Percentiles rank a stretch among this genome's conserved stretches.
phyloP scores from a whole-genome alignment of 2,113 vertebrate genomes.

The Pyrgilauda ruficollis region DNA sequence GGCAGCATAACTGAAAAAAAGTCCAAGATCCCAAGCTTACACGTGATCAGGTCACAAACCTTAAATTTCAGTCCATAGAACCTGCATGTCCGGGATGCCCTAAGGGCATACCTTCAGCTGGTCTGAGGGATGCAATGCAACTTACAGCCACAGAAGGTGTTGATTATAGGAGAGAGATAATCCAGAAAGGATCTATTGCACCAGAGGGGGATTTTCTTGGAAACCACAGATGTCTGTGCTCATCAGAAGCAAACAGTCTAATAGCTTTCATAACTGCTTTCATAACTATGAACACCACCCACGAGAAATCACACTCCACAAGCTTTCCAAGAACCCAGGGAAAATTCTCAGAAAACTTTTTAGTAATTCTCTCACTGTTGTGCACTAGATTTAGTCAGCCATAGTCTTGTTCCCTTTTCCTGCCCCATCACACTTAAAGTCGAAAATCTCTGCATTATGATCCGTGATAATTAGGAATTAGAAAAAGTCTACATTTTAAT shows the following conservation, averaged over 20 bases:
- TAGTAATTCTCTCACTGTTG: neutral
- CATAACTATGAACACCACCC: neutral
- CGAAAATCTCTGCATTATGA: neutral
- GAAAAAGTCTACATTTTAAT: neutral
- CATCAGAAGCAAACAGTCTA: neutral
- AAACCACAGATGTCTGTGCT: neutral
- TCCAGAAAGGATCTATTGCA: neutral
- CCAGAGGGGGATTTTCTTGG: neutral
- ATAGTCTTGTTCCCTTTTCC: neutral
- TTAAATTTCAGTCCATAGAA: neutral
- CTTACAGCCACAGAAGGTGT: neutral
- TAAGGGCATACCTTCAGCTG: neutral
- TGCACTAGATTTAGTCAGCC: neutral
- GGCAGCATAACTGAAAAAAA: neutral
- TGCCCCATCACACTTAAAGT: neutral
- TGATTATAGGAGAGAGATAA: neutral
- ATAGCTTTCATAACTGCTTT: neutral
- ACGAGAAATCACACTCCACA: neutral
- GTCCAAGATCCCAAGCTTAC: neutral
- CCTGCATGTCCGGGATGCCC: too few relatives aligned
- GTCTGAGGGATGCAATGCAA: neutral
- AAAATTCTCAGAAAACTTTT: neutral
- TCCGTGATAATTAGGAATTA: neutral
- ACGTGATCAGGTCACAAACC: neutral
- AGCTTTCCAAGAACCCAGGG: neutral